Conservation (phyloP, 2,888 invertebrate species). For the Branchellion lobata region DNA sequence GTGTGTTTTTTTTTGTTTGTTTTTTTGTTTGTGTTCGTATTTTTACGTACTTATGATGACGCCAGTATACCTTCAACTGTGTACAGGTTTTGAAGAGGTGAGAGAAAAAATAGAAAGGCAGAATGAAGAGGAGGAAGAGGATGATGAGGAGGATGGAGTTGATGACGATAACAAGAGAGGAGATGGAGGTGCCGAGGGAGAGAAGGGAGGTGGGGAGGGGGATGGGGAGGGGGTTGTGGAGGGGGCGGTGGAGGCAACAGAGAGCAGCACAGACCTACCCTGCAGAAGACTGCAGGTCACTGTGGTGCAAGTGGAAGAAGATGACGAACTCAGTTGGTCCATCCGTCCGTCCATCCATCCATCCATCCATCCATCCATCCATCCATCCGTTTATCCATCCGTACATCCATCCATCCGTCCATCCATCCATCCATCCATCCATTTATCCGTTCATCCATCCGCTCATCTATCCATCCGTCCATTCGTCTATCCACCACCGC, state of each 20-base stretch:
- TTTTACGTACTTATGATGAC: too few relatives aligned
- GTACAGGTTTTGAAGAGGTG: too few relatives aligned
- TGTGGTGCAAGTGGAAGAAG: not conserved
- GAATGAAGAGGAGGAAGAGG: too few relatives aligned
- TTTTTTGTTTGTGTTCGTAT: not conserved
- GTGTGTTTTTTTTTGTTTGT: conserved; percentile 7
- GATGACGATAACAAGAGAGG: not conserved
- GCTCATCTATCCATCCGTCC: too few relatives aligned
- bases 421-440: too few relatives aligned
- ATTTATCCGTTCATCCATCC: too few relatives aligned
- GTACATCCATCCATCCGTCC: too few relatives aligned
- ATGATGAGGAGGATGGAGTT: not conserved
- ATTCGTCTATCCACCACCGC: too few relatives aligned
- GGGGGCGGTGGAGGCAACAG: not conserved
- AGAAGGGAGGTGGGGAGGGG: not conserved
- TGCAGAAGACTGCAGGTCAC: not conserved
- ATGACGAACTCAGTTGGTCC: not conserved
- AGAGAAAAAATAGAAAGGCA: too few relatives aligned
- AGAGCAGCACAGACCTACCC: conserved; percentile 1
- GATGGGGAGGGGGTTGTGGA: not conserved
- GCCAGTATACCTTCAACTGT: too few relatives aligned
- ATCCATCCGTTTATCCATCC: too few relatives aligned
- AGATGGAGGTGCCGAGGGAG: not conserved
- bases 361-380: not conserved
- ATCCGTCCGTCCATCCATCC: not conserved